Conservation (phyloP, 2,888 invertebrate species). For the Alitta virens region DNA sequence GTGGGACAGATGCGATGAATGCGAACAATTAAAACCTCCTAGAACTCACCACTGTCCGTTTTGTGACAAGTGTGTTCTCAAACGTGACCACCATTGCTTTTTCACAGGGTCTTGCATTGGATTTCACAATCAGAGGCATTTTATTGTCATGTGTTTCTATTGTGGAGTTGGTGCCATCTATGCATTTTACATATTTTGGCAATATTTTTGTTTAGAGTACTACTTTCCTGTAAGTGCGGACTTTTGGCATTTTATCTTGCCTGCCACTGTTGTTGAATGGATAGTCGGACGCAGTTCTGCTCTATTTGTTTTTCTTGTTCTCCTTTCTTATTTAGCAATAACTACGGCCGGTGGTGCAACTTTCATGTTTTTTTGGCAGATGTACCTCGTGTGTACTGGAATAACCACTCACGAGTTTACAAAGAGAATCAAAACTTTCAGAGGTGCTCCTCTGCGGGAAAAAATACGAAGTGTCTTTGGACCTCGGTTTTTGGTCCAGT, state of each 20-base stretch:
- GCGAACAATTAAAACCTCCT: constrained; percentile 4
- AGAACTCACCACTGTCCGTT: constrained; percentile 11
- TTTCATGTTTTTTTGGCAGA: constrained; percentile 1
- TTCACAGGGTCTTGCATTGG: constrained; percentile 7
- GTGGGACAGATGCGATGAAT: constrained; percentile 10
- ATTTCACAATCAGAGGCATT: constrained; percentile 9
- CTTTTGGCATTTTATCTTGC: constrained; percentile 8
- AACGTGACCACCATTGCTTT: constrained; percentile 18
- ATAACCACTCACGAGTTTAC: background rate
- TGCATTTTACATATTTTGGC: background rate
- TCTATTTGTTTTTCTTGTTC: background rate
- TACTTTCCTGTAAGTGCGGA: background rate
- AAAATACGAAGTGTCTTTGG: background rate
- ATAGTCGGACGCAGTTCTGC: background rate
- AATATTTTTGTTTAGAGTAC: constrained; percentile 5
- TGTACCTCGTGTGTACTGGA: background rate
- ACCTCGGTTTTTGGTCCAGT: background rate
- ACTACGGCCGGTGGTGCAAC: background rate
- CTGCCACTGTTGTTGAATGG: constrained; percentile 8
- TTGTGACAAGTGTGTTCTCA: constrained; percentile 8
- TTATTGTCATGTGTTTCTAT: constrained; percentile 7
- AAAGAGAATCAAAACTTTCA: background rate
- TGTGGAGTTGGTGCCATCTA: background rate
- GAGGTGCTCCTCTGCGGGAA: background rate
- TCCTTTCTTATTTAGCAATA: background rate